These are phyloP conservation scores for Eulemur mongoz DNA, from an alignment of 2,797 vertebrate genomes.

Conservation along the genomic window DNA sequence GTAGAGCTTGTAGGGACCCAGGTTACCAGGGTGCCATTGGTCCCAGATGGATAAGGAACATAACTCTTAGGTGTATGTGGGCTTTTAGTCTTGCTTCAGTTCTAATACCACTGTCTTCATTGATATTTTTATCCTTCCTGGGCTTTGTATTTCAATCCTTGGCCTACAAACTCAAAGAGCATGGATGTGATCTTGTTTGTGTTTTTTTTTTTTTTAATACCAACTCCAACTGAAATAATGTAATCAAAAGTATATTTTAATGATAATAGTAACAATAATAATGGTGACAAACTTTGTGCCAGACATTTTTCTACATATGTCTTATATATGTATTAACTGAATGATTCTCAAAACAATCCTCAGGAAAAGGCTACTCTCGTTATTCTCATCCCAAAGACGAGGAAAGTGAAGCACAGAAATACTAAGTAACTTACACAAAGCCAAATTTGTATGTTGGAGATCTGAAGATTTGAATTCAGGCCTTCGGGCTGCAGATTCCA, in stretches of 20 bases:
- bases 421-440: not conserved
- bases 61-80: not conserved
- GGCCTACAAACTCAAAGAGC: not conserved
- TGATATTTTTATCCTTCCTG: not conserved
- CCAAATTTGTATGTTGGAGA: not conserved
- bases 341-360: conserved; percentile 1
- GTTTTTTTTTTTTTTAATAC: not conserved
- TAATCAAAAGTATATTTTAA: not conserved
- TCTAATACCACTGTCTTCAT: not conserved
- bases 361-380: not conserved
- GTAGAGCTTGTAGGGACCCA: not conserved
- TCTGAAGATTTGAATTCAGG: not conserved
- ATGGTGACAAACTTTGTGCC: not conserved
- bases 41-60: not conserved
- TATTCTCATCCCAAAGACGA: not conserved
- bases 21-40: not conserved
- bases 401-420: not conserved
- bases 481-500: not conserved
- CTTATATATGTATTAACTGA: not conserved
- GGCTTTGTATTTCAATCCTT: not conserved
- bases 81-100: not conserved
- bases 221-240: not conserved
- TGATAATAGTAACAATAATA: not conserved
- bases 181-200: not conserved
- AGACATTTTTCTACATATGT: not conserved